These are phyloP conservation scores for Knipowitschia caucasica DNA, from an alignment of 2,797 vertebrate genomes.

Conservation along the genomic window DNA sequence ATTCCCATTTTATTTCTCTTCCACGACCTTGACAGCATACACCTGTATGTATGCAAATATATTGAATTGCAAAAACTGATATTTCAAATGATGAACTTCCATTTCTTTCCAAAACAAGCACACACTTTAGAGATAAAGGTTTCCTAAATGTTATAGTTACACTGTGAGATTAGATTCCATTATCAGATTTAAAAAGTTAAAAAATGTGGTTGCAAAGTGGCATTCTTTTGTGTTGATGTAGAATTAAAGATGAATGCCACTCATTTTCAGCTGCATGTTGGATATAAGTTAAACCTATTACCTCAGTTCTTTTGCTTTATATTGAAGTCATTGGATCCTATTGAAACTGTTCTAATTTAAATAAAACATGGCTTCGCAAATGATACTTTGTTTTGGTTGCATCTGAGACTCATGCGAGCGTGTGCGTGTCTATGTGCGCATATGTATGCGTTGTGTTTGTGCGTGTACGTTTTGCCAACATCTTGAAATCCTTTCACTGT, in stretches of 20 bases:
- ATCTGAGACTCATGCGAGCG: conserved; percentile 1
- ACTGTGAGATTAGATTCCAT: conserved; percentile 74
- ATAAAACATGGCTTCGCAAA: conserved; percentile 45
- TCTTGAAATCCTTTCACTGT: too few species aligned
- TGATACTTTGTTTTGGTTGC: conserved; percentile 20
- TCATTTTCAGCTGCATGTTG: conserved; percentile 45
- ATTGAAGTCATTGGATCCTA: conserved; percentile 31
- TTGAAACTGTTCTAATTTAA: conserved; percentile 42
- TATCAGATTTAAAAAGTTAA: conserved; percentile 53
- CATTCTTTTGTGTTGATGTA: conserved; percentile 60
- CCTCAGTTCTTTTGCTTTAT: conserved; percentile 25
- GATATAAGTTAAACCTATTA: conserved; percentile 35
- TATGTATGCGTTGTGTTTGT: too few species aligned
- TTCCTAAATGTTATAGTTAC: conserved; percentile 68
- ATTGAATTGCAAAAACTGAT: conserved; percentile 68
- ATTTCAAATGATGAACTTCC: conserved; percentile 49
- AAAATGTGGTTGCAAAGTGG: conserved; percentile 65
- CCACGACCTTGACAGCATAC: conserved; percentile 25
- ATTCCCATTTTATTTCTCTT: conserved; percentile 9
- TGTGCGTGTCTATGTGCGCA: neutral
- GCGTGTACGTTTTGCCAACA: too few species aligned
- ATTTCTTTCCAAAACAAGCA: conserved; percentile 72
- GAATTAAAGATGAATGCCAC: conserved; percentile 57
- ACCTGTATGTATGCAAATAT: conserved; percentile 43
- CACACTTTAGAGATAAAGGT: conserved; percentile 70